Evolutionary conservation across 2,888 invertebrate genomes (phyloP).

Genomic region (Omphaloscelis lunosa): DNA sequence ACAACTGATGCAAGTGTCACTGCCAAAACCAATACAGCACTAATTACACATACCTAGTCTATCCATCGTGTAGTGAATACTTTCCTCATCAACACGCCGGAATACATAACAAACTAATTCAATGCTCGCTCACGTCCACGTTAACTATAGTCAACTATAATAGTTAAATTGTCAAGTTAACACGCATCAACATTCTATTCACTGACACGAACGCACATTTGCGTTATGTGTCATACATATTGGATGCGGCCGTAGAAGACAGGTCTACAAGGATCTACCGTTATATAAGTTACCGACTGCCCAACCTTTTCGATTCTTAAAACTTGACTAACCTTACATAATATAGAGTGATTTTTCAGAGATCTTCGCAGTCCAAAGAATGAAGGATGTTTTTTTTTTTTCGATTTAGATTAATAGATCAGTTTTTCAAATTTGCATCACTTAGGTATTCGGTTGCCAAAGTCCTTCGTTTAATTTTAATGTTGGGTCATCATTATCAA

Average conservation of each 20-base stretch:
- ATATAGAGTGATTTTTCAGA: not conserved
- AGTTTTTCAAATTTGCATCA: too few species aligned
- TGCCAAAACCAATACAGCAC: not conserved
- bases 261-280: not conserved
- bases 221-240: not conserved
- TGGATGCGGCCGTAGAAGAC: not conserved
- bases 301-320: not conserved
- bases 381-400: too few species aligned
- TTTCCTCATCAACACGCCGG: constrained; percentile 8
- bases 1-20: not conserved
- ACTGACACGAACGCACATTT: constrained; percentile 11
- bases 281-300: too few species aligned
- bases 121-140: constrained; percentile 22
- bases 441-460: too few species aligned
- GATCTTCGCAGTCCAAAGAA: not conserved
- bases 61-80: constrained; percentile 10
- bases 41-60: constrained; percentile 6
- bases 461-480: not conserved
- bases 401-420: too few species aligned
- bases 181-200: constrained; percentile 31
- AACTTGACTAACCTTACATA: not conserved
- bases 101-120: constrained; percentile 20
- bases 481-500: not conserved
- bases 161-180: not conserved
- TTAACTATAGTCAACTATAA: not conserved